Evolutionary conservation across 2,888 invertebrate species (phyloP), one percentile per base, ranked within the genome.

Genomic region (Venusia cambrica): DNA sequence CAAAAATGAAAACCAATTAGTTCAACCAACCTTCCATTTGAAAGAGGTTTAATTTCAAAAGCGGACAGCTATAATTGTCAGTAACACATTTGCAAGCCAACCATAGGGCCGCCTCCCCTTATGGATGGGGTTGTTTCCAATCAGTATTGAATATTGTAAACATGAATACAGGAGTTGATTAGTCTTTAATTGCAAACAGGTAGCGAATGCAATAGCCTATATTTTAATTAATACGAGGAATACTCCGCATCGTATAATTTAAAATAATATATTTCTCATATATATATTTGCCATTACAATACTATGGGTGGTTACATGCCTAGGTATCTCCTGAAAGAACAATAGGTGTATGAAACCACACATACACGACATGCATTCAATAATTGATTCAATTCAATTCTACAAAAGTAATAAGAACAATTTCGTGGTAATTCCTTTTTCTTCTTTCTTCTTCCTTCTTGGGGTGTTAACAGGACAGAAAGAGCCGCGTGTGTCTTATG

Each of bases 401-500:
- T n/a, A n/a, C n/a, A n/a, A n/a, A n/a, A n/a, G n/a, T n/a, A n/a
- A n/a, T n/a, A n/a, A n/a, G n/a, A n/a, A n/a, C n/a, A n/a, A n/a
- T n/a, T n/a, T n/a, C n/a, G n/a, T n/a, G n/a, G n/a, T n/a, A 16
- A 5, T 14, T 11, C 5, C 15, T 16, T 8, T 9, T 2, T 15
- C 2, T 25, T 21, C 15, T 12, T 4, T 31, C 27, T 39, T 35
- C 31, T 11, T 27, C 42, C 16, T 22, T 9, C 15, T 18, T 5
- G 19, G 15, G 48, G 44, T 29, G 37, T 4, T 5, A 4, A 5
- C 32, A 64, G 58, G 59, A 9, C 64, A 67, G 63, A 48, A 38
- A 87, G 87, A 87, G 87, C 87, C 87, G 87, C 87, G 87, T 87
- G 87, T 87, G 87, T 87, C 87, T 87, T 87, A 87, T 87, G 87